These are phyloP conservation scores for Brachyhypopomus occidentalis DNA, from an alignment of 2,113 vertebrate species.

Conservation along the genomic window DNA sequence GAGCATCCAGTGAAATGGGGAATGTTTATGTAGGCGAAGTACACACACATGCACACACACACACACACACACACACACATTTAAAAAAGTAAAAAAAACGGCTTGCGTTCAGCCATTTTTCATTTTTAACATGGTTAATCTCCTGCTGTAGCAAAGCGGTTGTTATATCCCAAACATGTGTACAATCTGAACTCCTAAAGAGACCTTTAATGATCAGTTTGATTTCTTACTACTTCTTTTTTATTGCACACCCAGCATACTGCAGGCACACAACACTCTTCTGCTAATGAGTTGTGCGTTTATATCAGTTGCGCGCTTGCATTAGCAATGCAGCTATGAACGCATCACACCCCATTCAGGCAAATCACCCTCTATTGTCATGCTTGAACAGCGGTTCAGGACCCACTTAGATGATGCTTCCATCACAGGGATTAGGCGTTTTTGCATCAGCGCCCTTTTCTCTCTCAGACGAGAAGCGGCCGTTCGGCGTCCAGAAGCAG, in stretches of 20 bases:
- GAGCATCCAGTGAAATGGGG: background rate
- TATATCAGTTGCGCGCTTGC: no score
- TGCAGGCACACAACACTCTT: no score
- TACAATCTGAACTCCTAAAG: no score
- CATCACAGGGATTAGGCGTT: constrained; percentile 9
- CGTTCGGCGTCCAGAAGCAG: constrained; percentile 13
- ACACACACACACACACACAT: background rate
- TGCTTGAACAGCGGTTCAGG: constrained; percentile 11
- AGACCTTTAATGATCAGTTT: no score
- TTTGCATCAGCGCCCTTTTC: background rate
- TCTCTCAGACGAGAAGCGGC: background rate
- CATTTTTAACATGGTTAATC: no score
- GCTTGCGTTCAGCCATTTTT: no score
- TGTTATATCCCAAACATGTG: no score
- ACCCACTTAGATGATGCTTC: constrained; percentile 28
- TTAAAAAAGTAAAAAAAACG: no score
- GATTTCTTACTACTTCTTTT: no score
- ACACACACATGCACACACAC: background rate
- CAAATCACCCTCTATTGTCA: constrained; percentile 29
- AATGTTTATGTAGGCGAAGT: background rate
- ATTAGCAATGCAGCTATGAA: background rate
- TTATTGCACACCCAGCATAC: no score
- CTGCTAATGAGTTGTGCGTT: no score
- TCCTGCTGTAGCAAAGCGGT: no score
- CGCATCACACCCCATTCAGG: constrained; percentile 30